A percentile compares a stretch with the other conserved stretches of the same genome.
These are phyloP conservation scores for Gallinago solitaria DNA, from an alignment of 2,797 vertebrate genomes.

Conservation along the genomic window DNA sequence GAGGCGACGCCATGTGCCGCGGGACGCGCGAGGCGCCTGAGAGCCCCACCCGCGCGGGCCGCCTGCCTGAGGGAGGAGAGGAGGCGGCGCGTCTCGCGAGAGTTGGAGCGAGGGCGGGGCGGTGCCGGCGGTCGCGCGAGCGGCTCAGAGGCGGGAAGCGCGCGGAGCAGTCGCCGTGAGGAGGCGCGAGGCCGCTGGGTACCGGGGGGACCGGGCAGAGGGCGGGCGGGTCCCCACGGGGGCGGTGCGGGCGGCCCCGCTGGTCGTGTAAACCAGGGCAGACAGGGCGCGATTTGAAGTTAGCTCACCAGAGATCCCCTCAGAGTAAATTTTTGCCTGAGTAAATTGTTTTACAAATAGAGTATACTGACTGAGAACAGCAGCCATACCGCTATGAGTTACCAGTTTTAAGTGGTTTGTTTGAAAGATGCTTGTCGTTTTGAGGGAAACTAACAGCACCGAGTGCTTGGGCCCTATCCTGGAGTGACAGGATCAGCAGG, in stretches of 20 bases:
- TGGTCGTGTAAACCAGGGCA: neutral
- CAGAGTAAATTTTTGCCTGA: neutral
- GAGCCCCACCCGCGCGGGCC: too few species aligned
- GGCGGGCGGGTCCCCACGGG: too few species aligned
- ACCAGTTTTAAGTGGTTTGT: fast-evolving
- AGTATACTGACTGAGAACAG: fast-evolving
- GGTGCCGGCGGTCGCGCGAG: neutral
- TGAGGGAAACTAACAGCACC: neutral
- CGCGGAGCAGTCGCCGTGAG: fast-evolving
- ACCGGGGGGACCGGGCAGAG: too few species aligned
- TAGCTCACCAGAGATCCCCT: too few species aligned
- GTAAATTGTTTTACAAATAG: fast-evolving
- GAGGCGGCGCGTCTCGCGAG: neutral
- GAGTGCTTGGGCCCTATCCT: neutral
- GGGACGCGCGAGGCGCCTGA: neutral
- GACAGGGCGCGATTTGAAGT: neutral
- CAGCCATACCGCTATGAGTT: fast-evolving
- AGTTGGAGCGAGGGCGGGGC: neutral
- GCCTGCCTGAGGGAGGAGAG: neutral
- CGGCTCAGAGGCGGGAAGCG: fast-evolving
- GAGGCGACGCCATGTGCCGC: neutral
- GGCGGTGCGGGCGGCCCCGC: too few species aligned
- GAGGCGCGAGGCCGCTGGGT: fast-evolving
- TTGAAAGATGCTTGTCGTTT: neutral
- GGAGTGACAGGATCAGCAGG: fast-evolving